Base-by-base conservation (phyloP, 2,113 vertebrate species). In the Vicugna pacos region DNA sequence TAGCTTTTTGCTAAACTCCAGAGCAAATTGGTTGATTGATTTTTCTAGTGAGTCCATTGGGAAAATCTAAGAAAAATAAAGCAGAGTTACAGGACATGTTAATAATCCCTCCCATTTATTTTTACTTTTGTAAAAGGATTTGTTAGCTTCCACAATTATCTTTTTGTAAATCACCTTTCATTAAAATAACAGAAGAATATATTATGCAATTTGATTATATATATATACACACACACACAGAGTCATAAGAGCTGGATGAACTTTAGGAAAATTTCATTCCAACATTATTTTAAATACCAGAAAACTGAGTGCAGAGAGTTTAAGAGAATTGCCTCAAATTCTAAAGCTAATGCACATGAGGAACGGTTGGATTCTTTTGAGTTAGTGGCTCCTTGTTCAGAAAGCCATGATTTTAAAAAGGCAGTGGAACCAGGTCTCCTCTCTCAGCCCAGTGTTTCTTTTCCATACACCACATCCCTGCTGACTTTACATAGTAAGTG, bases 1-100 rank as follows among this genome's bases (percentile, higher is more conserved):
- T 92, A 99, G 76, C 46, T 98, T 98, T 89, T 97, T 98, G 94
- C 98, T 97, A 72, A 99, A 98, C 17, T 99, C 98, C 97, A 99
- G 46, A 28, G 98, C 98, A 85, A 99, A 99, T 4, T 3, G 42
- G 0, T 98, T 98, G 97, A 99, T 99, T 32, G 99, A 99, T 16
- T 64, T 91, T 96, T 94, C 97, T 89, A 99, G 79, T 56, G 91
- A 81, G 0, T 97, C 98, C 99, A 99, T 99, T 97, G 79, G 46
- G 56, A 73, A 94, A 96, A 83, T 30, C 97, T 97, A 79, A 86
- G 67, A 70, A 91, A 96, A 91, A 76, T 7, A 73, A 89, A 87
- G 16, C 6, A 50, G 17, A 89, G 24, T 54, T 20, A 79, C 11
- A 93, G 15, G 79, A 26, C 22, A 50, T 64, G 1, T 77, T 69